These are phyloP conservation scores for Uropetala carovei DNA, from an alignment of 2,888 invertebrate species.

Conservation along the genomic window DNA sequence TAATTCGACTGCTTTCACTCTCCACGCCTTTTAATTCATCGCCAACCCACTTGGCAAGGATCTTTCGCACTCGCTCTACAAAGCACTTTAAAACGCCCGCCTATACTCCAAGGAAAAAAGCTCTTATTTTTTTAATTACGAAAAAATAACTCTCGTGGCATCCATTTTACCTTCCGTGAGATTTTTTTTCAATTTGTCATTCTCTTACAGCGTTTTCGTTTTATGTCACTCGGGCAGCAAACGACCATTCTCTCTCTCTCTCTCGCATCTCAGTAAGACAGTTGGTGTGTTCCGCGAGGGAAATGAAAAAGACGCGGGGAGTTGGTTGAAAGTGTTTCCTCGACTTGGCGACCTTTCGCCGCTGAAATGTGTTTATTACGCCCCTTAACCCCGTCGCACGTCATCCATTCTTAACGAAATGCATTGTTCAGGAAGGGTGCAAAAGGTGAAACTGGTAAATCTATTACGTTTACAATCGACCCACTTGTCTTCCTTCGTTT, in stretches of 20 bases:
- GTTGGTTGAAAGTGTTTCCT: not conserved
- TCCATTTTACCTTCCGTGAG: no score
- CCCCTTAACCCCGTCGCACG: not conserved
- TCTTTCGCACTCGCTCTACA: not conserved
- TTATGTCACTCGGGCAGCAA: no score
- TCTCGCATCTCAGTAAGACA: no score
- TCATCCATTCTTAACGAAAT: not conserved
- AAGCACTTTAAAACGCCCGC: not conserved
- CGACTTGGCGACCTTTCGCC: not conserved
- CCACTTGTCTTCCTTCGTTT: conserved; percentile 16
- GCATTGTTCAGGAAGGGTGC: not conserved
- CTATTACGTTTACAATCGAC: conserved; percentile 1
- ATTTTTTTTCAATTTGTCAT: no score
- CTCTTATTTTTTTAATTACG: not conserved
- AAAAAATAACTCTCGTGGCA: not conserved
- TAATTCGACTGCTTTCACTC: not conserved
- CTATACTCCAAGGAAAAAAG: not conserved
- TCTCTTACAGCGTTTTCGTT: no score
- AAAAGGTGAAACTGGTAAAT: conserved; percentile 16
- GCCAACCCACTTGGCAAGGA: not conserved
- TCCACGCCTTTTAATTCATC: not conserved
- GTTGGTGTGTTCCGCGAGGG: not conserved
- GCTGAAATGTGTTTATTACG: conserved; percentile 11
- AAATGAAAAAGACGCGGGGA: not conserved
- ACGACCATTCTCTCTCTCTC: no score